A percentile compares a stretch with the other conserved stretches of the same genome.
Conservation (phyloP, 2,797 vertebrate species). For the Neopelma chrysocephalum region DNA sequence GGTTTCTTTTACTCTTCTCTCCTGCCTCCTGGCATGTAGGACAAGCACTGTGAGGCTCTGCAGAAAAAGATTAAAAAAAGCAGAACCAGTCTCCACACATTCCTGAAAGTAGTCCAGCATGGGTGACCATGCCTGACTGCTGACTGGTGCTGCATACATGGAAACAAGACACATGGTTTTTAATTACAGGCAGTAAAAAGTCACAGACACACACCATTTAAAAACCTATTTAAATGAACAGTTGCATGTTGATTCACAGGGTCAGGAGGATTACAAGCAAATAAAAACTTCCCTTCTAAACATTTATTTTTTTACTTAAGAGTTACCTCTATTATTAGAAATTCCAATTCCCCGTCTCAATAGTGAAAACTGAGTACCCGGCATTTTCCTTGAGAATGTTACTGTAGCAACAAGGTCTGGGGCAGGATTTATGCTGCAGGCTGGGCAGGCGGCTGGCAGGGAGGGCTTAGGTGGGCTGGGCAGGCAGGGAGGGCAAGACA, state of each 20-base stretch:
- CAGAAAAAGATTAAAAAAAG: conserved; percentile 5
- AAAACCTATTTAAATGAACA: conserved; percentile 24
- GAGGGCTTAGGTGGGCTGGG: neutral
- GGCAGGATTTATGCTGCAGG: neutral
- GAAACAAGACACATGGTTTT: neutral
- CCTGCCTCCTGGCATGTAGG: neutral
- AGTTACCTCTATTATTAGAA: neutral
- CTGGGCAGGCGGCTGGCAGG: neutral
- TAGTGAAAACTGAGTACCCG: neutral
- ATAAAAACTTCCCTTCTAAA: neutral
- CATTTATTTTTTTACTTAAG: neutral
- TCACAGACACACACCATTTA: neutral
- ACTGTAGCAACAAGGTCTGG: neutral
- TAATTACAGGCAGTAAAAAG: conserved; percentile 40
- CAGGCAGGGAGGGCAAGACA: neutral
- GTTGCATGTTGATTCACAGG: neutral
- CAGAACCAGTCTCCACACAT: neutral
- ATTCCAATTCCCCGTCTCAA: neutral
- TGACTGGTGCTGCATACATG: neutral
- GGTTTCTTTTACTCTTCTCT: neutral
- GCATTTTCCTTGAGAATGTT: neutral
- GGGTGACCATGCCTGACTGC: neutral
- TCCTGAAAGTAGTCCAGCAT: neutral
- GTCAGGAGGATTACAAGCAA: neutral
- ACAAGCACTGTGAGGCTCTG: neutral